Percentiles rank a stretch among this genome's conserved stretches.
Evolutionary conservation across 2,113 vertebrate species (phyloP).

Genomic region (Salminus brasiliensis): DNA sequence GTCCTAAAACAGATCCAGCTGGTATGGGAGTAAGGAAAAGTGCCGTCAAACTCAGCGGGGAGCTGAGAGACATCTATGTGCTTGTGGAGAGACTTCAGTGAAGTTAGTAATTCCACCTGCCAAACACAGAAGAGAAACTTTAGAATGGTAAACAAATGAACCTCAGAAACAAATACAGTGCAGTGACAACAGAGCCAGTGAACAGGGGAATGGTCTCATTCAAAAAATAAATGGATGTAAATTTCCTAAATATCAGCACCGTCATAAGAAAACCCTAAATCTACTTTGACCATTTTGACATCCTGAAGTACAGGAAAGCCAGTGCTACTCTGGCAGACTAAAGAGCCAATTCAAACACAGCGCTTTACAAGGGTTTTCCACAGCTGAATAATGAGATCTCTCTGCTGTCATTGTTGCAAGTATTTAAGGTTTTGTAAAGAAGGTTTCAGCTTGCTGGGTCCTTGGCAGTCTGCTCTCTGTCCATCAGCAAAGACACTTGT

Average conservation of each 20-base stretch:
- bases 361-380: neutral
- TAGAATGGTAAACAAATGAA: neutral
- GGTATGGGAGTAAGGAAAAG: constrained; percentile 84
- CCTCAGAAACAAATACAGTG: no score
- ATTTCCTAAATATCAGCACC: neutral
- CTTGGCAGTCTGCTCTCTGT: constrained; percentile 1
- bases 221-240: neutral
- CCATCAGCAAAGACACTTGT: constrained; percentile 23
- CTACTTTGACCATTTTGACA: neutral
- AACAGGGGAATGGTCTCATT: neutral
- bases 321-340: neutral
- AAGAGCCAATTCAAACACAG: neutral
- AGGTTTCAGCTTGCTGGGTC: neutral
- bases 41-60: constrained; percentile 82
- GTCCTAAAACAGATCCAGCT: constrained; percentile 87
- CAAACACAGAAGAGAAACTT: constrained; percentile 19
- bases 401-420: neutral
- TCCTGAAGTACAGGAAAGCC: neutral
- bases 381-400: neutral
- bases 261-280: neutral
- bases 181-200: neutral
- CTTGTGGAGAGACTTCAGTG: constrained; percentile 83
- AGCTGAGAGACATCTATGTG: constrained; percentile 82
- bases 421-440: neutral
- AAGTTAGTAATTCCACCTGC: constrained; percentile 84